A percentile compares a stretch with the other conserved stretches of the same genome.
Conservation (phyloP, 2,888 invertebrate genomes). For the Pyrocoelia pectoralis region DNA sequence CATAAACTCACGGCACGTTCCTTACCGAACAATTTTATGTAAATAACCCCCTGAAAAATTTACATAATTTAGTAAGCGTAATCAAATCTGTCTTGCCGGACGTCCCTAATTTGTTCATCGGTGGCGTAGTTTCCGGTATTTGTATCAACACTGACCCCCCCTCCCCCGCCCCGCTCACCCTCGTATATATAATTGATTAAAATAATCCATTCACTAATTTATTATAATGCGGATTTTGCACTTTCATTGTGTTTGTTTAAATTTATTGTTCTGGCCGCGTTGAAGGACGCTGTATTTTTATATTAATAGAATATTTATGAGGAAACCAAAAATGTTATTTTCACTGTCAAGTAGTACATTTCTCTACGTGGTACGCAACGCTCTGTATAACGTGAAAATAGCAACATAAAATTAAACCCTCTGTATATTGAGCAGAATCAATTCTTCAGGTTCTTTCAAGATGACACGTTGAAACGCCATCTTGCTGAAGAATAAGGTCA, state of each 20-base stretch:
- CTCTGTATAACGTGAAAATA: no score
- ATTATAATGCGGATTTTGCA: constrained; percentile 31
- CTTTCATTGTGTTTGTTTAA: constrained; percentile 18
- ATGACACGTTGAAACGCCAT: no score
- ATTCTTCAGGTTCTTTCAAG: no score
- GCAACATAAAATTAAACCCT: no score
- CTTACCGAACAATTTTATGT: neutral
- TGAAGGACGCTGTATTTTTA: constrained; percentile 17
- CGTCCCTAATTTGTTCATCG: constrained; percentile 44
- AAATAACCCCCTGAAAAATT: neutral
- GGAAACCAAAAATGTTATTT: neutral
- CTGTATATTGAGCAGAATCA: no score
- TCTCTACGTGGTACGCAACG: no score
- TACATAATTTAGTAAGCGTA: constrained; percentile 4
- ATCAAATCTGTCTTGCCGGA: constrained; percentile 28
- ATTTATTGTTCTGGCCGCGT: constrained; percentile 16
- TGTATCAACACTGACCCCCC: no score
- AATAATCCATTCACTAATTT: constrained; percentile 23
- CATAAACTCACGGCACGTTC: no score
- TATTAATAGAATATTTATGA: neutral
- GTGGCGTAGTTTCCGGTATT: constrained; percentile 45
- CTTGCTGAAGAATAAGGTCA: no score
- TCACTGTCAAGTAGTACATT: no score
- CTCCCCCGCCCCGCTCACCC: constrained; percentile 43
- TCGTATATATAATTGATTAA: constrained; percentile 39